Evolutionary conservation across 2,888 invertebrate species (phyloP).

Genomic region (Pseudococcus viburni): DNA sequence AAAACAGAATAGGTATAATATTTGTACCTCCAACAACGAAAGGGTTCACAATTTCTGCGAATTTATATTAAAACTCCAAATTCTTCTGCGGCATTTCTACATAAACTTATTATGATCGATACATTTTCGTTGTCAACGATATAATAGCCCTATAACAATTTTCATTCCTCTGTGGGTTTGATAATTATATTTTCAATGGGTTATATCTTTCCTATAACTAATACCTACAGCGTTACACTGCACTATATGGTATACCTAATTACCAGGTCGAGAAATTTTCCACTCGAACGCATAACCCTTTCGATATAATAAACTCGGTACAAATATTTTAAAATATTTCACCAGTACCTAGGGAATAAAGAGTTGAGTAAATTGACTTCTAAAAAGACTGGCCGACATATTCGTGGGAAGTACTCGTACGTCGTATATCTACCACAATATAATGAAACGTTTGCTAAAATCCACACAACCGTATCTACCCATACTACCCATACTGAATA

Average conservation of each 20-base stretch:
- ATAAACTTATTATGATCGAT: too few relatives aligned
- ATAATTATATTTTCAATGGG: neutral
- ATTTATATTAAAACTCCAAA: too few relatives aligned
- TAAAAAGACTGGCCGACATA: neutral
- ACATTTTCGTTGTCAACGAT: too few relatives aligned
- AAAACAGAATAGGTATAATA: too few relatives aligned
- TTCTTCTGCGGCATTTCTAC: too few relatives aligned
- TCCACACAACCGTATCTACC: neutral
- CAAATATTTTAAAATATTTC: neutral
- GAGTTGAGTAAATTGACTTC: conserved; percentile 16
- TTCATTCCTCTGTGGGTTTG: neutral
- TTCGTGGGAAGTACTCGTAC: neutral
- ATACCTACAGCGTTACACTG: conserved; percentile 8
- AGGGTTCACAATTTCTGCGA: too few relatives aligned
- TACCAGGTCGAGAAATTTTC: neutral
- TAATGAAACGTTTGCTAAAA: neutral
- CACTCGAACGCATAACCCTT: conserved; percentile 32
- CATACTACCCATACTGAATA: neutral
- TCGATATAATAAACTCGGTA: neutral
- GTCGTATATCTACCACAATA: neutral
- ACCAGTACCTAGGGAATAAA: neutral
- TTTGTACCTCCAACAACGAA: too few relatives aligned
- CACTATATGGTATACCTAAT: neutral
- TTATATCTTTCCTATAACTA: neutral
- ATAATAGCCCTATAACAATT: neutral